Conservation (phyloP, 2,888 invertebrate genomes). For the Eupeodes luniger region DNA sequence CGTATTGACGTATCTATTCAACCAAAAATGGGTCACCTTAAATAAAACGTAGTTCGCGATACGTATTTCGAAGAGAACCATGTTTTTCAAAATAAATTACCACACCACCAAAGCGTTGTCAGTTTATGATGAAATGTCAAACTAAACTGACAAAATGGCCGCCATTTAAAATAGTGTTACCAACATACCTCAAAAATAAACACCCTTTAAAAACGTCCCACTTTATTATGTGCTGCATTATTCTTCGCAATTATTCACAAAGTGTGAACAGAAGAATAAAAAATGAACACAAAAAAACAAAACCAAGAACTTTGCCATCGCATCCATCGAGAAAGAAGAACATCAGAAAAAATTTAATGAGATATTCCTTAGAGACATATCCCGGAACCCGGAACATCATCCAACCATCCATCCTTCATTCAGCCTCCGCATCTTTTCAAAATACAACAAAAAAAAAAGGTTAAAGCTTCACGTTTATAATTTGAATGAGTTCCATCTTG, state of each 20-base stretch:
- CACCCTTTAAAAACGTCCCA: constrained; percentile 22
- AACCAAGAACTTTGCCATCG: constrained; percentile 8
- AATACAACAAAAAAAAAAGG: constrained; percentile 3
- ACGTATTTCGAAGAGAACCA: no score
- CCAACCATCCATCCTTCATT: constrained; percentile 42
- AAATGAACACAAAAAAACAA: constrained; percentile 20
- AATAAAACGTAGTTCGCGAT: no score
- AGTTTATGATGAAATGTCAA: no score
- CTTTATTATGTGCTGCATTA: constrained; percentile 53
- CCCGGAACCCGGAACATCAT: constrained; percentile 57
- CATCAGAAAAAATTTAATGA: constrained; percentile 59
- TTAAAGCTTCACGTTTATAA: constrained; percentile 55
- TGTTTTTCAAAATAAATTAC: no score
- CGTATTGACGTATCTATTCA: no score
- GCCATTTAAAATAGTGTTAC: no score
- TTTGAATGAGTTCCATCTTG: constrained; percentile 67
- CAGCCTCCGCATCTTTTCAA: constrained; percentile 8
- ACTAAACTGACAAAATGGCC: no score
- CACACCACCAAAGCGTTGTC: no score
- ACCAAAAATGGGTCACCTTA: no score
- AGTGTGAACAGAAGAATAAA: constrained; percentile 53
- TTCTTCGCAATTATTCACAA: constrained; percentile 71
- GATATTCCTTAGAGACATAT: constrained; percentile 63
- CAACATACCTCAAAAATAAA: no score
- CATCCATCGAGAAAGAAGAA: background rate